Evolutionary conservation across 2,113 vertebrate genomes (phyloP).

Genomic region (Penelope pileata): DNA sequence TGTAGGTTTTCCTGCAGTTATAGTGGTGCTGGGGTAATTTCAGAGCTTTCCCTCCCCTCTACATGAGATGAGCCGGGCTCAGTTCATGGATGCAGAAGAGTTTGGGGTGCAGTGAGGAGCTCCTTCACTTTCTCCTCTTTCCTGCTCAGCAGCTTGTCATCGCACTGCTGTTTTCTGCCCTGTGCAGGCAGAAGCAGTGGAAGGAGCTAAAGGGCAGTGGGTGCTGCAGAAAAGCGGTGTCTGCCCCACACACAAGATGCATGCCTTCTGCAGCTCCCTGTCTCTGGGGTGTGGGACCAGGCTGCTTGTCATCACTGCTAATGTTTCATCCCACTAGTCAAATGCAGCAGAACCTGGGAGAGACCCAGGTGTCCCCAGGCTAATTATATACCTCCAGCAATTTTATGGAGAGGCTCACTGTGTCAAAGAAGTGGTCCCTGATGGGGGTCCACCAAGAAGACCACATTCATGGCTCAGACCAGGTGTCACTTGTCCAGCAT

Average conservation of each 20-base stretch:
- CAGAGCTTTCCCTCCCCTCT: neutral
- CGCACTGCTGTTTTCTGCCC: neutral
- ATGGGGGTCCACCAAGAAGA: neutral
- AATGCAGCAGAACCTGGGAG: neutral
- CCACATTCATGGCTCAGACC: rapidly evolving
- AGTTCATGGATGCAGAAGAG: neutral
- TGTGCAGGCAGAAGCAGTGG: neutral
- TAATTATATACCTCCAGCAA: neutral
- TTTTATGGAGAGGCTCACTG: neutral
- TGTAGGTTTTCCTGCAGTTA: neutral
- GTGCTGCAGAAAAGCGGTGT: neutral
- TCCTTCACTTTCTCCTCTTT: neutral
- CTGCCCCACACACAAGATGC: no score
- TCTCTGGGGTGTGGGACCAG: neutral
- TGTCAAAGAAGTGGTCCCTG: neutral
- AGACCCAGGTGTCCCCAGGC: neutral
- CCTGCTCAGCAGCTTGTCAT: neutral
- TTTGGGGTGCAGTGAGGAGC: neutral
- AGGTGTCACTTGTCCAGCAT: neutral
- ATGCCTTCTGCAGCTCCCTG: neutral
- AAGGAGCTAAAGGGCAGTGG: neutral
- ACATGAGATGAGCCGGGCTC: neutral
- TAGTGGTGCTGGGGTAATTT: no score
- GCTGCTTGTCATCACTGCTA: neutral
- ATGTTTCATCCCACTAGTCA: neutral